These are phyloP conservation scores for Urocyon cinereoargenteus DNA, from an alignment of 2,797 vertebrate genomes.

Conservation along the genomic window DNA sequence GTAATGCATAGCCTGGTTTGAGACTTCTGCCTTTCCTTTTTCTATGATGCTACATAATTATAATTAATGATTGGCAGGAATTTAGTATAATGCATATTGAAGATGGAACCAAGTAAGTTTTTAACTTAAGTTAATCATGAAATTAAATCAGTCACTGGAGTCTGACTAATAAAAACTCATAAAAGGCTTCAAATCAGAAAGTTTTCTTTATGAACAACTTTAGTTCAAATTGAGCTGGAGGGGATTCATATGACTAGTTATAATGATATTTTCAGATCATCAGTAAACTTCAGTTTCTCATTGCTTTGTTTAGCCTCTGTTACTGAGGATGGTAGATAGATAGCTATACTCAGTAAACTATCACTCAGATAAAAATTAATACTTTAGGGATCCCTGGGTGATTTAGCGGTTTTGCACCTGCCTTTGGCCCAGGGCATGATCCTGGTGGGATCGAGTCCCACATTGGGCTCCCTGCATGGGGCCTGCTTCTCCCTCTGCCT, in stretches of 20 bases:
- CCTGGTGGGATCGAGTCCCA: too few species aligned
- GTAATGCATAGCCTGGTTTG: not conserved
- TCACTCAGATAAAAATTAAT: not conserved
- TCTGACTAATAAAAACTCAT: not conserved
- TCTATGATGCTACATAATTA: not conserved
- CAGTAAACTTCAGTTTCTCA: not conserved
- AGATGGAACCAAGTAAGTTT: not conserved
- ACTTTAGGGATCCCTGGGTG: not conserved
- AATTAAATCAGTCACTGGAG: not conserved
- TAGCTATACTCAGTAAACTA: not conserved
- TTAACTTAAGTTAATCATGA: conserved; percentile 8
- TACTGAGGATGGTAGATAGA: not conserved
- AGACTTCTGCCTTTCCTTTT: not conserved
- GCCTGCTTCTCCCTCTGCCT: too few species aligned
- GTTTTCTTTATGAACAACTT: not conserved
- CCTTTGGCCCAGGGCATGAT: too few species aligned
- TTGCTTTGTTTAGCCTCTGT: not conserved
- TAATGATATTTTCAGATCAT: conserved; percentile 22
- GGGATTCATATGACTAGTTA: not conserved
- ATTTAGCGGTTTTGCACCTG: too few species aligned
- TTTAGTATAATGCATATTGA: not conserved
- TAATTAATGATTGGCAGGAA: not conserved
- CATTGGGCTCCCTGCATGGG: too few species aligned
- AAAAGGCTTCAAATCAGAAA: not conserved
- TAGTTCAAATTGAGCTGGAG: not conserved